phyloP scores from a whole-genome alignment of 1,140 invertebrate species.

The Drosophila nigrodunni region DNA sequence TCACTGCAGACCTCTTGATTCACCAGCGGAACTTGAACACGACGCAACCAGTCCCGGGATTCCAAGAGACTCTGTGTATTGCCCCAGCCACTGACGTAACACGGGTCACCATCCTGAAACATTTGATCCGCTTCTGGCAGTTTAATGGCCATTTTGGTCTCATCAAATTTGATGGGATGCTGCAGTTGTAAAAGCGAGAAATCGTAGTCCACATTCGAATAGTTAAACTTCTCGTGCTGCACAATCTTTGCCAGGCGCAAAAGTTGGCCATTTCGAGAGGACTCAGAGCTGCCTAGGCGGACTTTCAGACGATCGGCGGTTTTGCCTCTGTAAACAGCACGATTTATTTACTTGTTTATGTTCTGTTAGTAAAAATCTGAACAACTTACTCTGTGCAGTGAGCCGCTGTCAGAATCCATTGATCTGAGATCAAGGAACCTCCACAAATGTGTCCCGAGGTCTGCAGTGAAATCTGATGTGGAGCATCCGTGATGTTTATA shows the following conservation, averaged over 20 bases:
- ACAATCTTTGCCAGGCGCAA: constrained; percentile 70
- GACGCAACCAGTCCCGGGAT: constrained; percentile 70
- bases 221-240: constrained; percentile 78
- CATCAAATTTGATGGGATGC: constrained; percentile 71
- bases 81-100: constrained; percentile 85
- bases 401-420: constrained; percentile 86
- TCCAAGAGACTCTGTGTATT: constrained; percentile 75
- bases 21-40: constrained; percentile 85
- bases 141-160: constrained; percentile 64
- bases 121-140: constrained; percentile 63
- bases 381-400: constrained; percentile 85
- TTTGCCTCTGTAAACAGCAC: constrained; percentile 60
- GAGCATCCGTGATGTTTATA: constrained; percentile 85
- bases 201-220: constrained; percentile 80
- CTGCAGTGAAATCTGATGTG: constrained; percentile 85
- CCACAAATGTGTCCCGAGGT: constrained; percentile 86
- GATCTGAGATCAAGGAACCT: constrained; percentile 87
- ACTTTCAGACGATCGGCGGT: constrained; percentile 60
- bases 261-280: constrained; percentile 64
- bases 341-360: no score
- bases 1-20: constrained; percentile 84
- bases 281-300: constrained; percentile 71
- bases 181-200: constrained; percentile 79
- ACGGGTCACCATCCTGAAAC: constrained; percentile 71
- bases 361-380: no score